These are phyloP conservation scores for Trisateles emortualis DNA, from an alignment of 2,888 invertebrate genomes.

Conservation along the genomic window DNA sequence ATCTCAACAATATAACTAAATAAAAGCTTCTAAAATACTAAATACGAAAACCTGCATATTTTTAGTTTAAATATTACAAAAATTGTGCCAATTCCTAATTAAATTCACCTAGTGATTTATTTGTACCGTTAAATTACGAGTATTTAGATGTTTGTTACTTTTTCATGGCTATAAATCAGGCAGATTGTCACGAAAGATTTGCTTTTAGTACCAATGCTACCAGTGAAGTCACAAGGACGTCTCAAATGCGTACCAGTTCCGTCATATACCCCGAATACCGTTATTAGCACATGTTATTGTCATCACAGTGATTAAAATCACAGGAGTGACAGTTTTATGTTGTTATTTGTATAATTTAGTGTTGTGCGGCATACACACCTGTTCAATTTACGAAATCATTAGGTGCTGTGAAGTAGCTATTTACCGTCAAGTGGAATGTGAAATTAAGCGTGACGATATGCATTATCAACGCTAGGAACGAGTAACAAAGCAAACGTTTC, in stretches of 20 bases:
- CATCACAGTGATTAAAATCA: conserved; percentile 23
- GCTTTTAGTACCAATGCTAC: neutral
- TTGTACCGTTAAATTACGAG: conserved; percentile 2
- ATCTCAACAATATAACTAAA: too few species aligned
- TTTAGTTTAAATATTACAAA: neutral
- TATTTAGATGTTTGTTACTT: conserved; percentile 9
- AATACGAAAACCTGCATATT: neutral
- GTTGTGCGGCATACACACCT: conserved; percentile 34
- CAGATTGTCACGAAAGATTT: neutral
- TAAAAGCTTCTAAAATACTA: neutral
- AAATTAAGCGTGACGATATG: conserved; percentile 15
- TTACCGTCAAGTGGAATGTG: conserved; percentile 40
- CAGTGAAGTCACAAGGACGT: conserved; percentile 4
- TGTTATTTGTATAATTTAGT: conserved; percentile 30
- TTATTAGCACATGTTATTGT: conserved; percentile 22
- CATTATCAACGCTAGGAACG: conserved; percentile 1
- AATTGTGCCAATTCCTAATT: conserved; percentile 5
- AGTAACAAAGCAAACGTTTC: neutral
- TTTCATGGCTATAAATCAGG: conserved; percentile 11
- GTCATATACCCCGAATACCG: conserved; percentile 15
- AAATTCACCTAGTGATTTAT: neutral
- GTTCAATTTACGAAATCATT: conserved; percentile 36
- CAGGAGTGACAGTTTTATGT: conserved; percentile 27
- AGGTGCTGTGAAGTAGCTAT: conserved; percentile 32
- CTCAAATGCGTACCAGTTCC: conserved; percentile 3